phyloP scores from a whole-genome alignment of 2,797 vertebrate genomes.

The Emys orbicularis region DNA sequence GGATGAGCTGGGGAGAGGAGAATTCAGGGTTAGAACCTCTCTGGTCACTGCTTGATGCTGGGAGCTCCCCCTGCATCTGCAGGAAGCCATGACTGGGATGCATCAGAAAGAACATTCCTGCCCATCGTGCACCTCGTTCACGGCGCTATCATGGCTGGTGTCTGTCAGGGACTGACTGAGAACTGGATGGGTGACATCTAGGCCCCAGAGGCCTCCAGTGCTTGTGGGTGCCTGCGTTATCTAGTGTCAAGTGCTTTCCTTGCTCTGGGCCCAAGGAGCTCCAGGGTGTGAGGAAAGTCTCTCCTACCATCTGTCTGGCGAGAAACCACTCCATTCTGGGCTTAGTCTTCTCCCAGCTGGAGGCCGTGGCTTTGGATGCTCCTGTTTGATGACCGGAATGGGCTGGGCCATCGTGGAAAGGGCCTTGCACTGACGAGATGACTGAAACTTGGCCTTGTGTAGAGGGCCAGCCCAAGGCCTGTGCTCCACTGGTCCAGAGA shows the following conservation, averaged over 20 bases:
- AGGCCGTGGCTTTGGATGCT: not conserved
- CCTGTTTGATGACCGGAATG: no score
- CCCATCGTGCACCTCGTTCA: not conserved
- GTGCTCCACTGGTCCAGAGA: no score
- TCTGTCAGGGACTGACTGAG: not conserved
- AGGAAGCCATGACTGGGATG: not conserved
- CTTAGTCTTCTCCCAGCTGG: no score
- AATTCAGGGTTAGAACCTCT: not conserved
- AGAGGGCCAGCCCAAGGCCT: no score
- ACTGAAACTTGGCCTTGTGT: no score
- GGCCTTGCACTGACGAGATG: no score
- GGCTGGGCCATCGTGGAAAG: no score
- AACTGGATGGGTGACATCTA: not conserved
- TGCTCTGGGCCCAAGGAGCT: no score
- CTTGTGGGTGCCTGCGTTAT: no score
- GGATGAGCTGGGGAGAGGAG: constrained; percentile 73
- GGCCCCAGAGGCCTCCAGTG: not conserved
- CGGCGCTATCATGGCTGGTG: not conserved
- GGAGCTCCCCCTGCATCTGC: not conserved
- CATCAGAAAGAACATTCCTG: not conserved
- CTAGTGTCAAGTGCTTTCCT: not conserved
- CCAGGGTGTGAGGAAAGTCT: not conserved
- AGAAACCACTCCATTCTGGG: not conserved
- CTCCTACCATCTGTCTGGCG: not conserved
- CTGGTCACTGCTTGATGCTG: rapidly evolving